Percentiles rank a stretch among this genome's conserved stretches.
phyloP scores from a whole-genome alignment of 92 coral and sea anemone genomes.

The Palythoa heliodiscus region DNA sequence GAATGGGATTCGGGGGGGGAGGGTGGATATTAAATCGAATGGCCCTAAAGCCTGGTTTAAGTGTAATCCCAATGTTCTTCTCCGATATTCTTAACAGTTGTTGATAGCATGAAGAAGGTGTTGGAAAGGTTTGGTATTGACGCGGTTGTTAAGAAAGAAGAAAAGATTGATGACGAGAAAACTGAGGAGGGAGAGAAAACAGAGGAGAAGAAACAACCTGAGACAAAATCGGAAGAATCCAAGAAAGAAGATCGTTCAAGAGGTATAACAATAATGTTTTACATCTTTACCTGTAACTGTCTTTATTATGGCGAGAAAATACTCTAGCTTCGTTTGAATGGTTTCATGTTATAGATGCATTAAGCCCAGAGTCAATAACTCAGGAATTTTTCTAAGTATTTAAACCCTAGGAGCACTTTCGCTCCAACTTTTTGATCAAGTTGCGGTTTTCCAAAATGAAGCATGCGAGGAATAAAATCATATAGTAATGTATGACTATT shows the following conservation, averaged over 20 bases:
- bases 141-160: background rate
- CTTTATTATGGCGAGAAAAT: background rate
- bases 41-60: background rate
- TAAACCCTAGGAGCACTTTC: too few species aligned
- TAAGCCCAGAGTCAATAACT: too few species aligned
- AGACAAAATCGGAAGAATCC: background rate
- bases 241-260: background rate
- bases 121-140: slow-evolving; percentile 8
- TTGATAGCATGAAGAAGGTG: slow-evolving; percentile 32
- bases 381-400: too few species aligned
- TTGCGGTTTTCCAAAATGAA: too few species aligned
- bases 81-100: background rate
- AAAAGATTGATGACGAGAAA: background rate
- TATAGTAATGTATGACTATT: too few species aligned
- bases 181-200: background rate
- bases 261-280: background rate
- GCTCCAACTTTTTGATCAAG: too few species aligned
- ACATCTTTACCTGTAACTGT: background rate
- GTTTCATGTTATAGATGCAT: too few species aligned
- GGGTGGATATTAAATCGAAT: too few species aligned
- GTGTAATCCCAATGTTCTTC: background rate
- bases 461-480: too few species aligned
- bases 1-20: too few species aligned
- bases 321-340: background rate
- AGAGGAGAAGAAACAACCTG: background rate